A percentile compares a stretch with the other conserved stretches of the same genome.
These are phyloP conservation scores for Notothenia coriiceps DNA, from an alignment of 2,113 vertebrate genomes.

Conservation along the genomic window DNA sequence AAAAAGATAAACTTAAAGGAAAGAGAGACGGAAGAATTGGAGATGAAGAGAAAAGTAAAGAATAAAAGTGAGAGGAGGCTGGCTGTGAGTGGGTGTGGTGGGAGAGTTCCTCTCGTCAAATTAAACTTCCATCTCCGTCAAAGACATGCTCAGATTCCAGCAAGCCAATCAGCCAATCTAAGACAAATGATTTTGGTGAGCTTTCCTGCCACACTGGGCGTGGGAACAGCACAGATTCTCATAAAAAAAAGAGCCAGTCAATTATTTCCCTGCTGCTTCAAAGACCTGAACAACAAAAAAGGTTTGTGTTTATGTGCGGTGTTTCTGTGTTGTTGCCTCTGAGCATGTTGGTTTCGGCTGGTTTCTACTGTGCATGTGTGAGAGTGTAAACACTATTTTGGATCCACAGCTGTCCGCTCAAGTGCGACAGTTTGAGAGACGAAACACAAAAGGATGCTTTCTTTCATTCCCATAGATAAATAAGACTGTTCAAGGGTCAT, in stretches of 20 bases:
- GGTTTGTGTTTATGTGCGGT: conserved; percentile 73
- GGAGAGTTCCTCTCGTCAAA: conserved; percentile 67
- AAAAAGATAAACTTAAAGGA: conserved; percentile 66
- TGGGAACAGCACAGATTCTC: conserved; percentile 81
- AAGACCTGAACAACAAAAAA: conserved; percentile 69
- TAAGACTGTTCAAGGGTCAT: conserved; percentile 67
- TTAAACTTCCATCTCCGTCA: conserved; percentile 73
- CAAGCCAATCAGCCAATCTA: conserved; percentile 80
- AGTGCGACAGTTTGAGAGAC: conserved; percentile 21
- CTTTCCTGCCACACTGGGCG: conserved; percentile 79
- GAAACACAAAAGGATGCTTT: conserved; percentile 50
- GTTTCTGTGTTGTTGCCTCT: conserved; percentile 58
- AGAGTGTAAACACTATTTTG: conserved; percentile 51
- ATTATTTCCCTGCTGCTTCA: conserved; percentile 79
- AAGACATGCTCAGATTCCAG: conserved; percentile 72
- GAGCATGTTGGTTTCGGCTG: conserved; percentile 45
- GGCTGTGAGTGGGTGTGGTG: conserved; percentile 52
- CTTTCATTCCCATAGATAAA: conserved; percentile 67
- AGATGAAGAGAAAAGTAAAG: conserved; percentile 14
- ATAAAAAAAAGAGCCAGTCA: conserved; percentile 76
- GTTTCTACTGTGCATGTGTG: conserved; percentile 50
- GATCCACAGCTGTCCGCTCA: conserved; percentile 39
- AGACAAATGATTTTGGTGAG: conserved; percentile 81
- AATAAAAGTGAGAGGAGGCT: conserved; percentile 35
- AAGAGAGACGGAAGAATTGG: conserved; percentile 23